Evolutionary conservation across 2,113 vertebrate genomes (phyloP).

Genomic region (Protobothrops mucrosquamatus): DNA sequence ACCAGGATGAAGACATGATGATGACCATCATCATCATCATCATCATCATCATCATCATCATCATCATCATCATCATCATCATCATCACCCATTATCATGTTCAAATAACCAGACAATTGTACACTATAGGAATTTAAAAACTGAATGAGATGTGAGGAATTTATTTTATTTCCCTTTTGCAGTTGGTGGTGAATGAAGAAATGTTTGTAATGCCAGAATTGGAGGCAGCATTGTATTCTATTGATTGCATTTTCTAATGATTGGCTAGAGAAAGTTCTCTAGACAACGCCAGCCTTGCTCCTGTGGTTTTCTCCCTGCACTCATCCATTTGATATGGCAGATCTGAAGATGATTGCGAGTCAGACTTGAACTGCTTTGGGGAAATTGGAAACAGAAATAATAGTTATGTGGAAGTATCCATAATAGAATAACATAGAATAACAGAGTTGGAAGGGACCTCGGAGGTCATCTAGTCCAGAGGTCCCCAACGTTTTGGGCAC

Average conservation of each 20-base stretch:
- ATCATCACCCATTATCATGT: neutral
- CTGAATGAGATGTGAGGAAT: neutral
- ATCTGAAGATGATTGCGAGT: neutral
- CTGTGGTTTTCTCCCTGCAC: neutral
- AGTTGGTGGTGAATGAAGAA: neutral
- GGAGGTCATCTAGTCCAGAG: neutral
- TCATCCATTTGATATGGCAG: neutral
- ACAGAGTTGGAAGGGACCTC: neutral
- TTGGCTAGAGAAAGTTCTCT: neutral
- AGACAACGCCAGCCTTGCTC: neutral
- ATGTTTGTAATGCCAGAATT: neutral
- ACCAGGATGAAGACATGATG: neutral
- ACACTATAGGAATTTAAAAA: neutral
- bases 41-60: neutral
- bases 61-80: too few relatives aligned
- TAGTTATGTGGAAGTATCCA: neutral
- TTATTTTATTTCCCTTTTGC: neutral
- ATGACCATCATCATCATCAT: neutral
- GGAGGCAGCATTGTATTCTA: neutral
- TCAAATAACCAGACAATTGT: neutral
- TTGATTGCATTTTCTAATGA: neutral
- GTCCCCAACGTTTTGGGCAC: too few relatives aligned
- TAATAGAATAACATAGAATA: neutral
- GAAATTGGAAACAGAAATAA: neutral
- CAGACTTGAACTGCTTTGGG: neutral